Conservation (phyloP, 1,140 invertebrate genomes). For the Ctenoplectra terminalis region DNA sequence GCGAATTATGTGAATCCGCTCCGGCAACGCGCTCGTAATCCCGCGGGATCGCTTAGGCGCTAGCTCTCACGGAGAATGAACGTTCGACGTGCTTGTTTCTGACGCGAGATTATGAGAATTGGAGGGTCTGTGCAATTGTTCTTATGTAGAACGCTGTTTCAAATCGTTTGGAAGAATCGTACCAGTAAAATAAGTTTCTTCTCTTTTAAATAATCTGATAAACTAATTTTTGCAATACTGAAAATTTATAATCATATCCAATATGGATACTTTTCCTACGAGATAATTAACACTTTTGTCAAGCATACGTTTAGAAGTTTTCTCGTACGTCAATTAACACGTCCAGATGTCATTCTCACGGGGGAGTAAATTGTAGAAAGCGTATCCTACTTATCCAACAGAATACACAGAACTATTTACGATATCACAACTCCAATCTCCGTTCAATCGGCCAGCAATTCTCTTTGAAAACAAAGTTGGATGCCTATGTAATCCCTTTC, state of each 20-base stretch:
- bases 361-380: conserved; percentile 24
- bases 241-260: not conserved
- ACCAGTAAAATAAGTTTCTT: no score
- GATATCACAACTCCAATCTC: not conserved
- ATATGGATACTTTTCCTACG: not conserved
- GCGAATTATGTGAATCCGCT: conserved; percentile 58
- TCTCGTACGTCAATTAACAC: not conserved
- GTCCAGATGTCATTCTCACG: not conserved
- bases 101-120: not conserved
- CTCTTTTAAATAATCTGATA: no score
- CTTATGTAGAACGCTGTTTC: not conserved
- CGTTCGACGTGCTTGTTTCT: not conserved
- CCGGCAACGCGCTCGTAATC: conserved; percentile 23
- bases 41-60: conserved; percentile 12
- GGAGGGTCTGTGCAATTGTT: not conserved
- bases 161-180: no score
- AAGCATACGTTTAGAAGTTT: not conserved
- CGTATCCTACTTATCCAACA: not conserved
- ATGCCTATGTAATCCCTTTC: conserved; percentile 21
- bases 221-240: no score
- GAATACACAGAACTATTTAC: not conserved
- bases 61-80: not conserved
- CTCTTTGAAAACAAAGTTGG: not conserved
- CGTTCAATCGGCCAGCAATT: conserved; percentile 14
- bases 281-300: conserved; percentile 6